phyloP scores from a whole-genome alignment of 2,797 vertebrate genomes.

The Nasua narica region DNA sequence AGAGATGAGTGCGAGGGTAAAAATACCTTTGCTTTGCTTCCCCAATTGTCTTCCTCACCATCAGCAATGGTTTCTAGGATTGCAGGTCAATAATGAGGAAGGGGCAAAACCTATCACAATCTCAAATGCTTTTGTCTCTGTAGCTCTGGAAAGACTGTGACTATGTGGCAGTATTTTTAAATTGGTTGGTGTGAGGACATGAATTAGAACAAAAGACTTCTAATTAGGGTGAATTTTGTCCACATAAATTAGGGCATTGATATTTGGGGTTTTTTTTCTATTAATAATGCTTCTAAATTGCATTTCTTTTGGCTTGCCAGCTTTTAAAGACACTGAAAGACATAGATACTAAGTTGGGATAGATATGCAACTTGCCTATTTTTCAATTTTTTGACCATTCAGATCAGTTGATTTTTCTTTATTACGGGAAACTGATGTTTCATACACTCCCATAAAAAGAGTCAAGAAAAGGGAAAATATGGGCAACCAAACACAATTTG shows the following conservation, averaged over 20 bases:
- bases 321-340: background rate
- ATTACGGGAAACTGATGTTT: background rate
- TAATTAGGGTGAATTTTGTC: background rate
- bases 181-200: background rate
- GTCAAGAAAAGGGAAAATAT: background rate
- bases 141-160: background rate
- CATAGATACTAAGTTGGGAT: background rate
- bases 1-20: background rate
- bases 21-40: background rate
- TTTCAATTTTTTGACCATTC: background rate
- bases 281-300: background rate
- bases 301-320: background rate
- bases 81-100: background rate
- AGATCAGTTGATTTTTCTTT: background rate
- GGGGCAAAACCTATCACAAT: background rate
- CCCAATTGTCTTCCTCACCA: background rate
- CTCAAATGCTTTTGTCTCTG: background rate
- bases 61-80: background rate
- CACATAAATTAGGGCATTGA: background rate
- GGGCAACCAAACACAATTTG: background rate
- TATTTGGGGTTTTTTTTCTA: background rate
- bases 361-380: background rate
- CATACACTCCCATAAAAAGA: background rate
- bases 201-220: background rate
- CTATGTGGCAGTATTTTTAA: background rate